A percentile compares a stretch with the other conserved stretches of the same genome.
These are phyloP conservation scores for Acanthurus tractus DNA, from an alignment of 2,797 vertebrate species.

Conservation along the genomic window DNA sequence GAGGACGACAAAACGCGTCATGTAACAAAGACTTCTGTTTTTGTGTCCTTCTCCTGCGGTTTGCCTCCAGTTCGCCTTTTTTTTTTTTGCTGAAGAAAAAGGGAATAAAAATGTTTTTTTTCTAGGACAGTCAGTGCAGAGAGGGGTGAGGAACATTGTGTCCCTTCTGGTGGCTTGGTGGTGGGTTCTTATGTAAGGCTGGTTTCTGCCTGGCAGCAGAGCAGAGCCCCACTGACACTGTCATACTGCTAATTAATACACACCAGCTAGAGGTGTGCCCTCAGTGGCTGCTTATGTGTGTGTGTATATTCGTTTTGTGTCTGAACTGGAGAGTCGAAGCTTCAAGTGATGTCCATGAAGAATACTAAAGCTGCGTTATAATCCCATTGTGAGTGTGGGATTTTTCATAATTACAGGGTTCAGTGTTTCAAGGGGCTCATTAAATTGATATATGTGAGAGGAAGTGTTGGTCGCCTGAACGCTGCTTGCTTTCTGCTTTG, in stretches of 20 bases:
- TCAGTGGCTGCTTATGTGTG: constrained; percentile 17
- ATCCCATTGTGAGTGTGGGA: background rate
- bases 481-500: background rate
- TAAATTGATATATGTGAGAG: constrained; percentile 3
- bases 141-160: constrained; percentile 66
- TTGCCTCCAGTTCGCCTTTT: constrained; percentile 29
- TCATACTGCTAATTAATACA: constrained; percentile 68
- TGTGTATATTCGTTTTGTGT: constrained; percentile 14
- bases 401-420: background rate
- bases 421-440: background rate
- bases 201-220: constrained; percentile 71
- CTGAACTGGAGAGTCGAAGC: background rate
- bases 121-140: constrained; percentile 30
- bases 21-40: constrained; percentile 33
- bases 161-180: constrained; percentile 67
- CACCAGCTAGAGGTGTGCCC: constrained; percentile 59
- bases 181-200: constrained; percentile 73
- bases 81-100: constrained; percentile 4
- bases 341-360: constrained; percentile 8
- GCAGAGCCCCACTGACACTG: constrained; percentile 60
- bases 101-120: background rate
- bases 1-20: background rate
- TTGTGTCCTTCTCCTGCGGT: constrained; percentile 31
- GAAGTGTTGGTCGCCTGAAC: background rate
- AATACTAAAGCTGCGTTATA: constrained; percentile 23